Percentiles rank a stretch among this genome's conserved stretches.
These are phyloP conservation scores for Nomada ferruginata DNA, from an alignment of 2,888 invertebrate species.

Conservation along the genomic window DNA sequence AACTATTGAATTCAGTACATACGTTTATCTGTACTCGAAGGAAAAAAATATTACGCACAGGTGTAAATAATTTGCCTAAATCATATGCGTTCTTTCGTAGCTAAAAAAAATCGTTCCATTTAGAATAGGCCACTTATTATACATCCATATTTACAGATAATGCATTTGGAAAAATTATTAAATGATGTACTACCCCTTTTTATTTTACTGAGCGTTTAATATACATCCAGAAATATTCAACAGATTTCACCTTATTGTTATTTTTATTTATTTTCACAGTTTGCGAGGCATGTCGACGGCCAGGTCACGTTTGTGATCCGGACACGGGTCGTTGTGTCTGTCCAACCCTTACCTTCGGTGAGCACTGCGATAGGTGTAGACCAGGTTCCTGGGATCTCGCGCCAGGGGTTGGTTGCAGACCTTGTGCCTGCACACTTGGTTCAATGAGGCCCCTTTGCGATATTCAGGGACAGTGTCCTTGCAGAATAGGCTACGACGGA, in stretches of 20 bases:
- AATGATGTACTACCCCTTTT: no score
- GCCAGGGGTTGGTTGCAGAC: conserved; percentile 91
- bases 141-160: no score
- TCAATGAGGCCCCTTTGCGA: conserved; percentile 89
- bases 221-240: background rate
- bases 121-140: no score
- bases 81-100: no score
- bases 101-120: no score
- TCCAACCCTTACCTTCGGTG: conserved; percentile 93
- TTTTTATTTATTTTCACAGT: conserved; percentile 84
- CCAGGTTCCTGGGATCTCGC: conserved; percentile 93
- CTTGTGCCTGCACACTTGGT: conserved; percentile 92
- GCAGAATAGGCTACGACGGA: conserved; percentile 90
- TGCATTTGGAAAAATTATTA: no score
- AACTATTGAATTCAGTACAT: no score
- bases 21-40: no score
- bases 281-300: conserved; percentile 91
- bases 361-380: conserved; percentile 92
- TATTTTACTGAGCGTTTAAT: no score
- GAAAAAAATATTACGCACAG: no score
- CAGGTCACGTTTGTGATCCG: conserved; percentile 95
- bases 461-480: conserved; percentile 90
- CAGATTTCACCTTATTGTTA: background rate
- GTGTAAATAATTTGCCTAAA: no score
- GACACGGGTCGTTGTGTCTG: conserved; percentile 96